These are phyloP conservation scores for Myioborus melanocephalus DNA, from an alignment of 2,797 vertebrate species.

Conservation along the genomic window DNA sequence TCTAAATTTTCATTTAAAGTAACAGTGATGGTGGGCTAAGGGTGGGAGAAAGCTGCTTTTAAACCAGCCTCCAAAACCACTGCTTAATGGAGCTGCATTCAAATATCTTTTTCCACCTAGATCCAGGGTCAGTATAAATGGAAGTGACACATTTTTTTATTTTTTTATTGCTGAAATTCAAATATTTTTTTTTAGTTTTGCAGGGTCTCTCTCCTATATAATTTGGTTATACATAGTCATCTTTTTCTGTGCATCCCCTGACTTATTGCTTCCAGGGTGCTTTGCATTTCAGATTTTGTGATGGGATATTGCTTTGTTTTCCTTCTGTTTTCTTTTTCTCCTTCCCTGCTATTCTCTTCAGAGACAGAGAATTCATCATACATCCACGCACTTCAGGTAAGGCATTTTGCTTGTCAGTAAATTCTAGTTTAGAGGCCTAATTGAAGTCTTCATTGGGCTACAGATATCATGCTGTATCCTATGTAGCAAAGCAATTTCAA, in stretches of 20 bases:
- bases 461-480: neutral
- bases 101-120: neutral
- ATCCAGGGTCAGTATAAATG: neutral
- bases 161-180: neutral
- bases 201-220: neutral
- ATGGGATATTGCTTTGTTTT: neutral
- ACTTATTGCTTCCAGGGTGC: neutral
- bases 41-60: neutral
- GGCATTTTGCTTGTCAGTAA: neutral
- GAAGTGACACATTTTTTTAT: neutral
- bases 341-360: neutral
- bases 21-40: neutral
- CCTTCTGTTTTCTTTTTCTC: neutral
- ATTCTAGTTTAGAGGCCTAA: neutral
- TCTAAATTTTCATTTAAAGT: neutral
- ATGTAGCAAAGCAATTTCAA: neutral
- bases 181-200: neutral
- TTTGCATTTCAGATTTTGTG: neutral
- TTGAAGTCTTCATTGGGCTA: neutral
- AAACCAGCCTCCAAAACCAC: neutral
- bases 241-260: neutral
- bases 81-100: neutral
- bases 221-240: neutral
- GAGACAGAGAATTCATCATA: neutral
- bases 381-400: neutral